Evolutionary conservation across 2,797 vertebrate species (phyloP).

Genomic region (Myotis pilosus): DNA sequence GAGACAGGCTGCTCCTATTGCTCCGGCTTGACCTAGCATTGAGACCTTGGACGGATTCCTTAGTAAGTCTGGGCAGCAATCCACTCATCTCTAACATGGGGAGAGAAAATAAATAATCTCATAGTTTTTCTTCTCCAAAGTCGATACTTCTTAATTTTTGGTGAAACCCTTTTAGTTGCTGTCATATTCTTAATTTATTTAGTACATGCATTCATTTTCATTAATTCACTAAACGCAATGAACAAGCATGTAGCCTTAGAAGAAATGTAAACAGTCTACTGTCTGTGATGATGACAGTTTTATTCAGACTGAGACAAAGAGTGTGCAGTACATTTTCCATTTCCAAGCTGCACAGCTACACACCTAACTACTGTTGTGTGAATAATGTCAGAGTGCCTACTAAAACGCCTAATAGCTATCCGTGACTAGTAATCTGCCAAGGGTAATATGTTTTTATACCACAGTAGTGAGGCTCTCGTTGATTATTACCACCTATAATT

Average conservation of each 20-base stretch:
- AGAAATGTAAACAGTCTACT: background rate
- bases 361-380: constrained; percentile 65
- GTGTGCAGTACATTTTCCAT: constrained; percentile 38
- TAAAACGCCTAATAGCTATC: constrained; percentile 59
- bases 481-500: constrained; percentile 73
- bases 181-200: background rate
- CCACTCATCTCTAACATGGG: background rate
- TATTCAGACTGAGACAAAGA: constrained; percentile 46
- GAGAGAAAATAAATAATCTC: background rate
- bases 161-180: background rate
- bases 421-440: constrained; percentile 60
- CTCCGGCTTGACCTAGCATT: background rate
- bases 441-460: constrained; percentile 71
- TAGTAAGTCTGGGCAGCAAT: background rate
- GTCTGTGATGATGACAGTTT: constrained; percentile 45
- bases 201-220: background rate
- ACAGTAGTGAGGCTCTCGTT: constrained; percentile 52
- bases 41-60: background rate
- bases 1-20: background rate
- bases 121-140: background rate
- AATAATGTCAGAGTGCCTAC: constrained; percentile 63
- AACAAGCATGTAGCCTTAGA: constrained; percentile 8
- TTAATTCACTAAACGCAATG: constrained; percentile 58
- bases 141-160: background rate
- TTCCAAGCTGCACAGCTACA: constrained; percentile 48